Evolutionary conservation across 2,888 invertebrate genomes (phyloP), one percentile per base, ranked within the genome.

Genomic region (Drosophila kokeensis): DNA sequence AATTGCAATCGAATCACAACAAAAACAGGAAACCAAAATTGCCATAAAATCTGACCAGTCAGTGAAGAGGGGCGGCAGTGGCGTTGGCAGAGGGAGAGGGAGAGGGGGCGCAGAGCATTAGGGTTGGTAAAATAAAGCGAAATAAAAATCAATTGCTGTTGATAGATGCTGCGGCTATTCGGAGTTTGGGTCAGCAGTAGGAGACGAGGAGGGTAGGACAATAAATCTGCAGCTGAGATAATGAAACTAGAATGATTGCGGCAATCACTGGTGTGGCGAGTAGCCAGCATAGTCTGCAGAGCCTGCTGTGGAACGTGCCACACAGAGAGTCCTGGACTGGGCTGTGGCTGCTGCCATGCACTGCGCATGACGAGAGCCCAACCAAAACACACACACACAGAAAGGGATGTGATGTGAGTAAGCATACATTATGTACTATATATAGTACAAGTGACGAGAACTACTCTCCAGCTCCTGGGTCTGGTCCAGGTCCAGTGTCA

Each of bases 161-260:
- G 79, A 79, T 76, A 69, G 76, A 71, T 64, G 57, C 54, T 76
- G 80, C 45, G 73, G 76, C 76, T 58, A 55, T 58, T 42, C 42
- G 30, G 40, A 40, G 77, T 15, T 64, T n/a, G 62, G 65, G 57
- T 48, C 48, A 49, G 45, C 10, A 40, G 50, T 10, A n/a, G 66
- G 27, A 40, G 70, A 38, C 36, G 27, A 3, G 29, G 38, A 40
- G 71, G 53, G 29, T 30, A 48, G 52, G 50, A 72, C 76, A 55
- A 87, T 90, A 90, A 90, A 90, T 87, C 87, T 87, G 89, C 64
- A 79, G 89, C 81, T 62, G 68, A 86, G 86, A 77, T 92, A 92
- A 92, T 92, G 92, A 92, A 92, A 92, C 91, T 92, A 92, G 88
- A 92, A 92, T 92, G 91, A 92, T 92, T 91, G 91, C 90, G 69